Evolutionary conservation across 2,797 vertebrate genomes (phyloP).

Genomic region (Peromyscus aztecus): DNA sequence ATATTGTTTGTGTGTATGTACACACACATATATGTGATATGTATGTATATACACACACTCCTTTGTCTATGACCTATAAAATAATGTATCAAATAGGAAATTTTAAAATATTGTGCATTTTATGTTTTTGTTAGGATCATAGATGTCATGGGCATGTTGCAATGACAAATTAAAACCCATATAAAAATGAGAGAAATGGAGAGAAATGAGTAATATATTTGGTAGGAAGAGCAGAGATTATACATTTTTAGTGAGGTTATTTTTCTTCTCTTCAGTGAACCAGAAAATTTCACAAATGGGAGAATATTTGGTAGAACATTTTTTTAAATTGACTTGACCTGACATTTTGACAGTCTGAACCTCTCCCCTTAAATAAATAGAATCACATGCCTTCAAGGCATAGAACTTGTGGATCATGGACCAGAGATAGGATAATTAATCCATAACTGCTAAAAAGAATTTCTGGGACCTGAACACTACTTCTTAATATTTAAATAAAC

Average conservation of each 20-base stretch:
- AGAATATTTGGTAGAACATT: constrained; percentile 83
- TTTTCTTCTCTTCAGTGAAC: constrained; percentile 78
- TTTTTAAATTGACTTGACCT: constrained; percentile 85
- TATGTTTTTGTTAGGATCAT: constrained; percentile 87
- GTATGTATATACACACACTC: constrained; percentile 83
- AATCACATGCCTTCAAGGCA: constrained; percentile 84
- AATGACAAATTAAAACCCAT: constrained; percentile 86
- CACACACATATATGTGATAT: constrained; percentile 80
- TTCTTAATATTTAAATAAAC: constrained; percentile 89
- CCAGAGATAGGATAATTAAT: constrained; percentile 87
- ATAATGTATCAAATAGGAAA: constrained; percentile 90
- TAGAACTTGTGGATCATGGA: constrained; percentile 86
- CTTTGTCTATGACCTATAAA: constrained; percentile 87
- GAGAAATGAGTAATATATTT: constrained; percentile 87
- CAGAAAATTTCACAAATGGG: constrained; percentile 84
- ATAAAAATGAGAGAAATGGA: constrained; percentile 83
- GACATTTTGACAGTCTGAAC: constrained; percentile 86
- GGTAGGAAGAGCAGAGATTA: constrained; percentile 85
- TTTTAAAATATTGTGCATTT: constrained; percentile 89
- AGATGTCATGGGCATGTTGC: constrained; percentile 87
- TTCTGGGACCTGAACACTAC: constrained; percentile 89
- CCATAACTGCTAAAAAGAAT: constrained; percentile 85
- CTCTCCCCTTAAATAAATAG: constrained; percentile 78
- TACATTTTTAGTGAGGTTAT: constrained; percentile 86
- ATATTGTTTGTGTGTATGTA: constrained; percentile 82